These are phyloP conservation scores for Ranitomeya variabilis DNA, from an alignment of 2,113 vertebrate species.

Conservation along the genomic window DNA sequence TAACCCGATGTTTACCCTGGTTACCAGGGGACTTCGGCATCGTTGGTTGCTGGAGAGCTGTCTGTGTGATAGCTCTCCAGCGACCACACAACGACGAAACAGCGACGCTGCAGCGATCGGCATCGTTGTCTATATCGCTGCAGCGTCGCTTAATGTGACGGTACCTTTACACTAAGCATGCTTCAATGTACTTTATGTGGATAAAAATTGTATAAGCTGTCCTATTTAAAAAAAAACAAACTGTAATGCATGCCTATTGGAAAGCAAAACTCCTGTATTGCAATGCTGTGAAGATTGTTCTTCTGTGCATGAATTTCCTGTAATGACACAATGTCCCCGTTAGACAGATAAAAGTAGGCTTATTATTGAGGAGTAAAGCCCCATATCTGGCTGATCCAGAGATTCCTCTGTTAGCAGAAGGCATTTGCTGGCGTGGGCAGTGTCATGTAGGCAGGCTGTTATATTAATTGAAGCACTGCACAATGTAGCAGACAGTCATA, in stretches of 20 bases:
- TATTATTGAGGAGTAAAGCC: neutral
- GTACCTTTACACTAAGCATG: too few relatives aligned
- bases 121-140: too few relatives aligned
- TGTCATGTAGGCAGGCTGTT: constrained; percentile 26
- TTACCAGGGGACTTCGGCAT: too few relatives aligned
- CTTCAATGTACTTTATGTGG: too few relatives aligned
- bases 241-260: neutral
- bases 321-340: neutral
- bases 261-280: neutral
- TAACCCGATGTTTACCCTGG: too few relatives aligned
- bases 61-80: too few relatives aligned
- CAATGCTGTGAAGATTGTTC: neutral
- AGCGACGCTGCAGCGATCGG: too few relatives aligned
- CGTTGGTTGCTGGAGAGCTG: too few relatives aligned
- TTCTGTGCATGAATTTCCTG: neutral
- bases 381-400: neutral
- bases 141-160: too few relatives aligned
- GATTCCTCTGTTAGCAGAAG: neutral
- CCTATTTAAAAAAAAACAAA: too few relatives aligned
- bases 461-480: constrained; percentile 30
- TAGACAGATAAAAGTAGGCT: neutral
- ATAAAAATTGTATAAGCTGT: too few relatives aligned
- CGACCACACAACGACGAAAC: too few relatives aligned
- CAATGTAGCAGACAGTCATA: constrained; percentile 48
- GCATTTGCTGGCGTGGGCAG: constrained; percentile 31